phyloP scores from a whole-genome alignment of 2,113 vertebrate genomes.

The Menidia beryllina region DNA sequence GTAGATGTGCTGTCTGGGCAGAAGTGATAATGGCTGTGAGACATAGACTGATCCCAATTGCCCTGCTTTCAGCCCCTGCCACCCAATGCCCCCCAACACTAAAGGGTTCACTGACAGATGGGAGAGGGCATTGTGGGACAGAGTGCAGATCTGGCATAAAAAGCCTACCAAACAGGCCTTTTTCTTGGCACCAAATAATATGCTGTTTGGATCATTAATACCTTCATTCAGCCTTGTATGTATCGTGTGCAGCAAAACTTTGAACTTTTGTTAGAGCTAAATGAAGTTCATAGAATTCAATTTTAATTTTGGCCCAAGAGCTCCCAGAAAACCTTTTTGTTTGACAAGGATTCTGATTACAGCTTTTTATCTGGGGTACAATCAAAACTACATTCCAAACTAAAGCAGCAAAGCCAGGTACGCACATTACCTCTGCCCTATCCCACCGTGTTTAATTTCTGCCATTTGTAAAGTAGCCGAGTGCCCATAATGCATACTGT shows the following conservation, averaged over 20 bases:
- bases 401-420: conserved; percentile 71
- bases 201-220: conserved; percentile 11
- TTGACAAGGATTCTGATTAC: conserved; percentile 18
- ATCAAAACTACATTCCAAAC: conserved; percentile 68
- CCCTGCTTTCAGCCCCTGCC: conserved; percentile 78
- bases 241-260: background rate
- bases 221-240: background rate
- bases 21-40: conserved; percentile 81
- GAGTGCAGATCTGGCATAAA: conserved; percentile 77
- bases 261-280: background rate
- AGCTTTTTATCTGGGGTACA: conserved; percentile 62
- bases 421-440: conserved; percentile 51
- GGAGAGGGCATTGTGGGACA: conserved; percentile 62
- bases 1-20: conserved; percentile 80
- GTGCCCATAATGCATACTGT: conserved; percentile 70
- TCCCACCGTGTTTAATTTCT: conserved; percentile 53
- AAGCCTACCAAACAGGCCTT: conserved; percentile 54
- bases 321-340: background rate
- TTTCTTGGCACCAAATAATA: conserved; percentile 54
- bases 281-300: background rate
- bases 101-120: conserved; percentile 81
- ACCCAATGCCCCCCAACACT: conserved; percentile 66
- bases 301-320: background rate
- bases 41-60: conserved; percentile 79
- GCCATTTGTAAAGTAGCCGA: conserved; percentile 72